Evolutionary conservation across 2,888 invertebrate species (phyloP).

Genomic region (Brachyptera risi): DNA sequence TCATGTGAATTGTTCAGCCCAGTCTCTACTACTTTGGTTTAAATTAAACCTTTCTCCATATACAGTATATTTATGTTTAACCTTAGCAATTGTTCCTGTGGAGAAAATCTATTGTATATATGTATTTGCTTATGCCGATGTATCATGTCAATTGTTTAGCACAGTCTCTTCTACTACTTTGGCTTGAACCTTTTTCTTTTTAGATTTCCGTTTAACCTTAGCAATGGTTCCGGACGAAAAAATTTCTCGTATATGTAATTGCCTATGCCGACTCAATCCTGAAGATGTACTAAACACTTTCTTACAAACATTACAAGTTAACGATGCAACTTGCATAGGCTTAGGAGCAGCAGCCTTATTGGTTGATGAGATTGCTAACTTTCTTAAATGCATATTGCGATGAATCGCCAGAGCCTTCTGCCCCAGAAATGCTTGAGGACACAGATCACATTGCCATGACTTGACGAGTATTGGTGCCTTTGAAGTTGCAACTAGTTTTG

Average conservation of each 20-base stretch:
- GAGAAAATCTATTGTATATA: neutral
- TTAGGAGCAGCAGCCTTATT: neutral
- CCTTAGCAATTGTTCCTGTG: neutral
- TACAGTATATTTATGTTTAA: too few species aligned
- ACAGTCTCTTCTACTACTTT: too few species aligned
- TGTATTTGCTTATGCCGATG: neutral
- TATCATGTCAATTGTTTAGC: too few species aligned
- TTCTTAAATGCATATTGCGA: neutral
- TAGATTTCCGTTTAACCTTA: neutral
- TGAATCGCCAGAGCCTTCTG: neutral
- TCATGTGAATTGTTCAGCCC: too few species aligned
- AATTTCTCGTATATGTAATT: neutral
- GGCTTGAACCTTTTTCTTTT: too few species aligned
- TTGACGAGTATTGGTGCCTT: too few species aligned
- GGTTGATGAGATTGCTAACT: neutral
- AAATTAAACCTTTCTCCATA: too few species aligned
- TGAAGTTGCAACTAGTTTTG: too few species aligned
- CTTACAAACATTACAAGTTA: neutral
- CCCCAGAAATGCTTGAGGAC: neutral
- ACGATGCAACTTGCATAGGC: neutral
- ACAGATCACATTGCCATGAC: neutral
- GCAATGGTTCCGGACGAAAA: neutral
- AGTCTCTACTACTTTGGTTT: too few species aligned
- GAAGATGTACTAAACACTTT: neutral
- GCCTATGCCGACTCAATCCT: neutral